phyloP scores from a whole-genome alignment of 2,888 invertebrate species.

The Reticulitermes lucifugus region DNA sequence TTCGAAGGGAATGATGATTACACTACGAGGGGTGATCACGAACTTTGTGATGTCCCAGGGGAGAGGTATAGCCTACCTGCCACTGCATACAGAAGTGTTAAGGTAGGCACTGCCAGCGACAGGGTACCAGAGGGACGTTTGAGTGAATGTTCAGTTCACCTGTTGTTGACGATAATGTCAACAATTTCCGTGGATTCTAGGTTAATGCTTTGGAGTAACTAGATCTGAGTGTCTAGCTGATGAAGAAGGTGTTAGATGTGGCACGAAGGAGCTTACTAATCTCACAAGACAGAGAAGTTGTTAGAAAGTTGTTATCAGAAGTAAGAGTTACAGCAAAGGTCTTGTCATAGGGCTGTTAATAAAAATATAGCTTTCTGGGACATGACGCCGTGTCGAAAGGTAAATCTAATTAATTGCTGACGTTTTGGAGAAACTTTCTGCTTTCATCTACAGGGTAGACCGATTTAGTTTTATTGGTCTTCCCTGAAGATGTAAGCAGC shows the following conservation, averaged over 20 bases:
- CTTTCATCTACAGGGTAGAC: no score
- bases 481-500: no score
- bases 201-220: conserved; percentile 19
- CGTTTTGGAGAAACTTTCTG: no score
- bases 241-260: neutral
- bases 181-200: conserved; percentile 42
- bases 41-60: conserved; percentile 45
- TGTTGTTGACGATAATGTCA: conserved; percentile 29
- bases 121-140: neutral
- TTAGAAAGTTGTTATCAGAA: no score
- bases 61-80: conserved; percentile 38
- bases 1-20: conserved; percentile 50
- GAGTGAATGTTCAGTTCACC: conserved; percentile 24
- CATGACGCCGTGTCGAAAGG: no score
- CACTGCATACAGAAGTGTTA: neutral
- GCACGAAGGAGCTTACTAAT: neutral
- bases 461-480: no score
- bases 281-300: no score
- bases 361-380: no score
- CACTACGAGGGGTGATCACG: conserved; percentile 50
- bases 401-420: no score
- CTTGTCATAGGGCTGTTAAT: no score
- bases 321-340: no score
- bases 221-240: neutral
- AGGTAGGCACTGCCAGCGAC: neutral